Evolutionary conservation across 2,888 invertebrate genomes (phyloP).

Genomic region (Oscheius sp.): DNA sequence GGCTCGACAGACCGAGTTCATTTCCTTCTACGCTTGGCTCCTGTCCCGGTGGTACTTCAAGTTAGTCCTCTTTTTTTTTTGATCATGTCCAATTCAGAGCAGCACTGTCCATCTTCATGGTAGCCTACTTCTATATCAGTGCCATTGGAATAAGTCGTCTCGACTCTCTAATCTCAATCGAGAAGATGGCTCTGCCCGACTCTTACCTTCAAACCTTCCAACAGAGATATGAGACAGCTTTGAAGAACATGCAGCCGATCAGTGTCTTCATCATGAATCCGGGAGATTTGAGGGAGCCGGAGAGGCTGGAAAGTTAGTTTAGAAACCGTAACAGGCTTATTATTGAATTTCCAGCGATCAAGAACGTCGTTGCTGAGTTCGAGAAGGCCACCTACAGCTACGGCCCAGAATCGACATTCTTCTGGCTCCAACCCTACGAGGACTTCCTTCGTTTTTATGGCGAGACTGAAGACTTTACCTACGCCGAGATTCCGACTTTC

Average conservation of each 20-base stretch:
- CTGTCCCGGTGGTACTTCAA: slow-evolving; percentile 19
- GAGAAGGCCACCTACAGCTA: slow-evolving; percentile 64
- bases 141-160: slow-evolving; percentile 59
- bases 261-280: slow-evolving; percentile 65
- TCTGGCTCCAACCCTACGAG: slow-evolving; percentile 67
- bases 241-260: slow-evolving; percentile 69
- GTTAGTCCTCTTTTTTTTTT: neutral
- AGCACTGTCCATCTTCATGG: slow-evolving; percentile 51
- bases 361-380: slow-evolving; percentile 63
- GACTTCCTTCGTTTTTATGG: slow-evolving; percentile 64
- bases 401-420: slow-evolving; percentile 67
- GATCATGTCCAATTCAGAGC: slow-evolving; percentile 41
- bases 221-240: slow-evolving; percentile 57
- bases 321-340: too few relatives aligned
- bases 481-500: slow-evolving; percentile 69
- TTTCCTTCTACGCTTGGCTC: slow-evolving; percentile 23
- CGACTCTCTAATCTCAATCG: slow-evolving; percentile 65
- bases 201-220: slow-evolving; percentile 59
- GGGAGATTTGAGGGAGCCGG: slow-evolving; percentile 64
- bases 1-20: slow-evolving; percentile 25
- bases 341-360: slow-evolving; percentile 49
- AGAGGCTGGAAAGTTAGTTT: slow-evolving; percentile 50
- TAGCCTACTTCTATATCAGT: slow-evolving; percentile 61
- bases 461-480: slow-evolving; percentile 55
- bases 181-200: slow-evolving; percentile 70